Conservation (phyloP, 2,797 vertebrate species). For the Falco cherrug region DNA sequence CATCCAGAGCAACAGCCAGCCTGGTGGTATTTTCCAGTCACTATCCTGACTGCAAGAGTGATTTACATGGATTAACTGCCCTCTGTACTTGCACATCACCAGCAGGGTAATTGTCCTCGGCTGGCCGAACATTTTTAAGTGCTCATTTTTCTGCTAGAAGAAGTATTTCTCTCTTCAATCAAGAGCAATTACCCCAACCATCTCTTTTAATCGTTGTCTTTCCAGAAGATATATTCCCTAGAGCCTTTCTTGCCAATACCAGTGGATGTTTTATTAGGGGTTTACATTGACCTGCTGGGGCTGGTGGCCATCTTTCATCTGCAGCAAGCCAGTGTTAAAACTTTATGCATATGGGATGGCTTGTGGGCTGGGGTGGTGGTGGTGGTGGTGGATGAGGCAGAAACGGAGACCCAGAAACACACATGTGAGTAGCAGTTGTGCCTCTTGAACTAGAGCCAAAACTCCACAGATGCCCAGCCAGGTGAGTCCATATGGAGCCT, state of each 20-base stretch:
- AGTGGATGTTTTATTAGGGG: not conserved
- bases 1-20: not conserved
- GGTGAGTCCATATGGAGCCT: constrained; percentile 37
- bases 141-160: constrained; percentile 54
- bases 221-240: not conserved
- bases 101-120: not conserved
- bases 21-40: not conserved
- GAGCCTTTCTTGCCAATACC: not conserved
- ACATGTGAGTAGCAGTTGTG: not conserved
- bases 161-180: constrained; percentile 30
- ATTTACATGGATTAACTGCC: not conserved
- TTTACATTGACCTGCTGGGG: not conserved
- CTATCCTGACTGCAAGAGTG: not conserved
- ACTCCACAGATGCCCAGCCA: constrained; percentile 27
- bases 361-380: not conserved
- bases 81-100: not conserved
- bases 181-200: not conserved
- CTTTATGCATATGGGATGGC: not conserved
- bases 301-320: not conserved
- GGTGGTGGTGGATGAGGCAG: not conserved
- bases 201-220: constrained; percentile 27
- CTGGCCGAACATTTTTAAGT: constrained; percentile 29
- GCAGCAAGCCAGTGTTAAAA: not conserved
- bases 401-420: not conserved
- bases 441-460: constrained; percentile 39